phyloP scores from a whole-genome alignment of 2,113 vertebrate species.

The Esox niger region DNA sequence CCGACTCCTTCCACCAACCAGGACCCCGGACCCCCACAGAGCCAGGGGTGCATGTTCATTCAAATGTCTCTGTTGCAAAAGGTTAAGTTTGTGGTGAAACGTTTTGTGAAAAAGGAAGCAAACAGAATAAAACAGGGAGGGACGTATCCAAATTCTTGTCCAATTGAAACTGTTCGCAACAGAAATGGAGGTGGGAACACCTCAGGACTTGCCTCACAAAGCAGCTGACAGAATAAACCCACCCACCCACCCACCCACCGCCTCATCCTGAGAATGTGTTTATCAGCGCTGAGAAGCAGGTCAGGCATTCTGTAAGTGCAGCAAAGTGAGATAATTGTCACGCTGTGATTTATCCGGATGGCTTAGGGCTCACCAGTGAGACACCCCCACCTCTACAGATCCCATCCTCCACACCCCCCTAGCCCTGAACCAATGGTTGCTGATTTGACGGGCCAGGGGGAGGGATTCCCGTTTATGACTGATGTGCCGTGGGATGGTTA shows the following conservation, averaged over 20 bases:
- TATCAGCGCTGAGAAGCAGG: slow-evolving; percentile 64
- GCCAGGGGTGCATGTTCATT: too few species aligned
- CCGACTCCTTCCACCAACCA: too few species aligned
- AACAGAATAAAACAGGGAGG: too few species aligned
- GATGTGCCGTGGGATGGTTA: slow-evolving; percentile 36
- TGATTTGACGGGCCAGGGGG: background rate
- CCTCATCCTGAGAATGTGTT: slow-evolving; percentile 50
- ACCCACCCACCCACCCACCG: background rate
- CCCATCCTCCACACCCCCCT: background rate
- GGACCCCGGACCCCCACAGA: too few species aligned
- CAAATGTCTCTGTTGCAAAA: too few species aligned
- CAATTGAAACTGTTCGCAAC: too few species aligned
- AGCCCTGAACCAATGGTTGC: slow-evolving; percentile 14
- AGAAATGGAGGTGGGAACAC: too few species aligned
- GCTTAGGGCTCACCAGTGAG: slow-evolving; percentile 38
- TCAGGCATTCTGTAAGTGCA: slow-evolving; percentile 60
- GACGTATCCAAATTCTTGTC: too few species aligned
- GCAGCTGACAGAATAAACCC: slow-evolving; percentile 10
- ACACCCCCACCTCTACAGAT: background rate
- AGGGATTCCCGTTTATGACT: slow-evolving; percentile 5
- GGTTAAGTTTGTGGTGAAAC: too few species aligned
- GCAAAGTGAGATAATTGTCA: slow-evolving; percentile 59
- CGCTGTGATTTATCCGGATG: slow-evolving; percentile 22
- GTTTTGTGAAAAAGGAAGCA: too few species aligned
- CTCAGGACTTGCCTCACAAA: too few species aligned